Evolutionary conservation across 2,888 invertebrate genomes (phyloP).

Genomic region (Dendrolimus pini): DNA sequence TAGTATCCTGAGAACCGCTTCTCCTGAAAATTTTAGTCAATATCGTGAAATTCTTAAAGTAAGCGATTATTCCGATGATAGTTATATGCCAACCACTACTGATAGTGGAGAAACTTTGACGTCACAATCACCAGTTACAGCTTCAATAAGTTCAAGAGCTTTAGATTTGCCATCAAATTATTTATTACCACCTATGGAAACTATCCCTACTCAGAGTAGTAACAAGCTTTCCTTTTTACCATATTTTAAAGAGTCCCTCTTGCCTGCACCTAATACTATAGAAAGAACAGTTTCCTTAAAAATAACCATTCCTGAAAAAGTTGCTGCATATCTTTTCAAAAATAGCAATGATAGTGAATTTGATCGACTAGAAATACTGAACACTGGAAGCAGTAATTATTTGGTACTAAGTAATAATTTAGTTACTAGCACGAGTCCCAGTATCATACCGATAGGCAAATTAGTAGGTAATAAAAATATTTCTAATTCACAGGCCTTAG

Average conservation of each 20-base stretch:
- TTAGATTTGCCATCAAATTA: slow-evolving; percentile 38
- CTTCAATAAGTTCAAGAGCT: slow-evolving; percentile 37
- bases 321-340: slow-evolving; percentile 57
- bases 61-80: slow-evolving; percentile 31
- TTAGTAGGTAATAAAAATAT: slow-evolving; percentile 45
- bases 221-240: slow-evolving; percentile 51
- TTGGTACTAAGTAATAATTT: slow-evolving; percentile 53
- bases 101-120: slow-evolving; percentile 49
- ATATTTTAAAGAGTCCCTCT: slow-evolving; percentile 45
- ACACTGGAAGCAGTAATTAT: slow-evolving; percentile 65
- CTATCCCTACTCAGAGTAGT: slow-evolving; percentile 25
- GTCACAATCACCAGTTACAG: slow-evolving; percentile 28
- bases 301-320: slow-evolving; percentile 63
- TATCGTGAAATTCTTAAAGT: slow-evolving; percentile 31
- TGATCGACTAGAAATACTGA: slow-evolving; percentile 59
- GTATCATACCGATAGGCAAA: slow-evolving; percentile 55
- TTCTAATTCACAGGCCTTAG: slow-evolving; percentile 70
- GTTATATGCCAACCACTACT: slow-evolving; percentile 29
- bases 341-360: slow-evolving; percentile 41
- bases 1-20: slow-evolving; percentile 40
- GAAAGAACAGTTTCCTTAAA: slow-evolving; percentile 65
- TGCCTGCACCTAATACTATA: slow-evolving; percentile 47
- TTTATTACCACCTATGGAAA: slow-evolving; percentile 49
- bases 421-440: slow-evolving; percentile 27
- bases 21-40: slow-evolving; percentile 35